A percentile compares a stretch with the other conserved stretches of the same genome.
Evolutionary conservation across 2,888 invertebrate genomes (phyloP).

Genomic region (Idaea dimidiata): DNA sequence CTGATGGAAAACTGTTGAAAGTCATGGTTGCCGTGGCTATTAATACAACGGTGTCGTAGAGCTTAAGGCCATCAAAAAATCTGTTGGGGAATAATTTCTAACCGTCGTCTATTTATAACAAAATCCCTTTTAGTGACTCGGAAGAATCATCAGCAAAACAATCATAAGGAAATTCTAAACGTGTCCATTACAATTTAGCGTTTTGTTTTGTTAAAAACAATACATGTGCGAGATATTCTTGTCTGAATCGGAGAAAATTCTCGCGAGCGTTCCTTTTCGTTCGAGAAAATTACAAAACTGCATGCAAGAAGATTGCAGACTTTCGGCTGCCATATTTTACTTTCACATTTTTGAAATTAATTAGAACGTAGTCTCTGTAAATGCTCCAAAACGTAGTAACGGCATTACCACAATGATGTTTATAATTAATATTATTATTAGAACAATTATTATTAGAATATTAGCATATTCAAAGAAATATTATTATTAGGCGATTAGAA

Average conservation of each 20-base stretch:
- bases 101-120: background rate
- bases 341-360: background rate
- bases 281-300: background rate
- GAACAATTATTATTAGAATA: too few species aligned
- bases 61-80: background rate
- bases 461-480: too few species aligned
- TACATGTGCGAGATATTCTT: background rate
- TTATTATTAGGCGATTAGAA: too few species aligned
- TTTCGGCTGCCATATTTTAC: background rate
- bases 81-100: background rate
- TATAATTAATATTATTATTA: too few species aligned
- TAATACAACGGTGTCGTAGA: background rate
- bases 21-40: background rate
- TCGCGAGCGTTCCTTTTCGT: background rate
- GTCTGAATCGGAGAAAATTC: background rate
- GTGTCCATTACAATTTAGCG: background rate
- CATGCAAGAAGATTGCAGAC: background rate
- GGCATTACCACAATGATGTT: too few species aligned
- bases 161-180: background rate
- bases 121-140: background rate
- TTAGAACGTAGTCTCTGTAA: too few species aligned
- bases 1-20: background rate
- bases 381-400: too few species aligned
- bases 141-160: background rate
- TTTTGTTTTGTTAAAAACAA: background rate